A percentile compares a stretch with the other conserved stretches of the same genome.
Conservation (phyloP, 2,113 vertebrate genomes). For the Scopus umbretta region DNA sequence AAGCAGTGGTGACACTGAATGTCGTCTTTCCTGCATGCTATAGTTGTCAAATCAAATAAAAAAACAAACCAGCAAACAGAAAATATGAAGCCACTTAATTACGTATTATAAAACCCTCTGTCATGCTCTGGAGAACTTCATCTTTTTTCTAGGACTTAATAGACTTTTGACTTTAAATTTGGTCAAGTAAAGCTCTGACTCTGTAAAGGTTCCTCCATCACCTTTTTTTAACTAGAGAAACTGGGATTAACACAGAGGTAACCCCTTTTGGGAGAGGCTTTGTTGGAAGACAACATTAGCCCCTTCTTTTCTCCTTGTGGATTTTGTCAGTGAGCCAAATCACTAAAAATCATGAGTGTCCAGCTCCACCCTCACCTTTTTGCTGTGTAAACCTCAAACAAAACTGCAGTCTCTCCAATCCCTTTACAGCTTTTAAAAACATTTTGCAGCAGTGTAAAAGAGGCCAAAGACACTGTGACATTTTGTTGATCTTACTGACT, state of each 20-base stretch:
- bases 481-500: constrained; percentile 30
- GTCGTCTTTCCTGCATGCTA: neutral
- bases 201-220: neutral
- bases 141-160: neutral
- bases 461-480: neutral
- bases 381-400: neutral
- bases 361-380: neutral
- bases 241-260: neutral
- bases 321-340: neutral
- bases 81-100: neutral
- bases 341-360: neutral
- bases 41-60: neutral
- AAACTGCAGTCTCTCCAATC: neutral
- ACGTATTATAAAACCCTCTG: neutral
- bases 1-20: neutral
- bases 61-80: neutral
- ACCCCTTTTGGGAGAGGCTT: neutral
- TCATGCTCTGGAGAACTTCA: neutral
- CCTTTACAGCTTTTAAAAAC: neutral
- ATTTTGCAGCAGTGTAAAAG: constrained; percentile 6
- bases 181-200: neutral
- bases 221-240: neutral
- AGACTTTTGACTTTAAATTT: neutral
- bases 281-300: neutral
- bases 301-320: neutral